phyloP scores from a whole-genome alignment of 1,140 invertebrate genomes.

The Periplaneta americana region DNA sequence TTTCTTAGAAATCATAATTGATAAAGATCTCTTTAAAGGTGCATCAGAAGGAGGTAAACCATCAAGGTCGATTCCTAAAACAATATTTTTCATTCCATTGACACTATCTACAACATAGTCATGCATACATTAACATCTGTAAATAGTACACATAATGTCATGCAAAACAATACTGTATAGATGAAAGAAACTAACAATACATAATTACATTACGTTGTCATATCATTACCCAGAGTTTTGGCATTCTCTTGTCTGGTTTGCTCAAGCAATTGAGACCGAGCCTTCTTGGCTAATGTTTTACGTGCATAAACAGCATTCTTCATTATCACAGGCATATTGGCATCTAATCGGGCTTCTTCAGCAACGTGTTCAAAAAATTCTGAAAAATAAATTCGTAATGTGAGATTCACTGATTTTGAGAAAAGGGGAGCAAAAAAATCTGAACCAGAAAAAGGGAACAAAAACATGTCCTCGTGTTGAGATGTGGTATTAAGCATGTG shows the following conservation, averaged over 20 bases:
- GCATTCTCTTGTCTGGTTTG: slow-evolving; percentile 18
- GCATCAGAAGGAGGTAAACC: slow-evolving; percentile 6
- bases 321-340: slow-evolving; percentile 22
- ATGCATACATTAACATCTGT: neutral
- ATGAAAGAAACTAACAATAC: neutral
- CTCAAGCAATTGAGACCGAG: slow-evolving; percentile 11
- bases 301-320: slow-evolving; percentile 21
- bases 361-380: slow-evolving; percentile 19
- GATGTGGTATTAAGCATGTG: no score
- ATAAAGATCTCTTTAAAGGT: slow-evolving; percentile 17
- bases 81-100: neutral
- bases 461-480: no score
- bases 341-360: slow-evolving; percentile 19
- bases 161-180: neutral
- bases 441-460: no score
- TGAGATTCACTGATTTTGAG: no score
- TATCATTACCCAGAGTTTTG: slow-evolving; percentile 9
- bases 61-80: slow-evolving; percentile 15
- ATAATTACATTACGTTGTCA: neutral
- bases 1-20: slow-evolving; percentile 20
- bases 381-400: neutral
- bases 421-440: no score
- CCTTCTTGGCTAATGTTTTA: slow-evolving; percentile 16
- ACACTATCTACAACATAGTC: slow-evolving; percentile 1
- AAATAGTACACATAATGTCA: neutral